phyloP scores from a whole-genome alignment of 1,140 invertebrate species.

The Diplogasteroides magnus region DNA sequence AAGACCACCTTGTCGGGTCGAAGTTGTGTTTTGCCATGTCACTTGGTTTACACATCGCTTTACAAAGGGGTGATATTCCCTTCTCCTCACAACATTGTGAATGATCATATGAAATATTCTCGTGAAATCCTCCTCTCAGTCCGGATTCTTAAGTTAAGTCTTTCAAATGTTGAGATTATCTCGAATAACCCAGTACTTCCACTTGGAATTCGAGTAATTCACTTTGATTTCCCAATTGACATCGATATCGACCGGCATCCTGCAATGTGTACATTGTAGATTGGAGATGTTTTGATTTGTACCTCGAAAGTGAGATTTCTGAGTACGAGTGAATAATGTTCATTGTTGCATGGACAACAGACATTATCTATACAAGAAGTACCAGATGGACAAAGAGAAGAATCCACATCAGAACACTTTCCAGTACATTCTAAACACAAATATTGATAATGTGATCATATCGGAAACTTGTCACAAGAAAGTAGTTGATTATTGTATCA shows the following conservation, averaged over 20 bases:
- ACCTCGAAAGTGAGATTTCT: constrained; percentile 34
- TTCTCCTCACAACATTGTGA: constrained; percentile 36
- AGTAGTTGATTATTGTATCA: no score
- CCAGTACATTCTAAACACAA: constrained; percentile 18
- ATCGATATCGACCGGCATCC: constrained; percentile 34
- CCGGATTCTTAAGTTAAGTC: constrained; percentile 27
- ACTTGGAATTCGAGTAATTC: constrained; percentile 37
- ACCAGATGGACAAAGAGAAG: constrained; percentile 22
- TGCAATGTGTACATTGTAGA: not conserved
- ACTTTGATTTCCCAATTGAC: constrained; percentile 29
- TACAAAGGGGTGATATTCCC: constrained; percentile 32
- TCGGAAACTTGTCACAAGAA: no score
- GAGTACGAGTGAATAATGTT: constrained; percentile 32
- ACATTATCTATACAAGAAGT: constrained; percentile 31
- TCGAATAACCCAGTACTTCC: constrained; percentile 30
- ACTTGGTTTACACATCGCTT: constrained; percentile 34
- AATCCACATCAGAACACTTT: constrained; percentile 23
- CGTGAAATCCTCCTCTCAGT: constrained; percentile 33
- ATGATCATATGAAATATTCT: constrained; percentile 38
- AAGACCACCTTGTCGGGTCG: constrained; percentile 28
- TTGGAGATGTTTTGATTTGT: not conserved
- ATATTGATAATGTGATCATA: not conserved
- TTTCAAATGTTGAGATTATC: not conserved
- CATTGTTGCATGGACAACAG: constrained; percentile 29
- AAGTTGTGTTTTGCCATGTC: constrained; percentile 34